These are phyloP conservation scores for Plecotus auritus DNA, from an alignment of 2,113 vertebrate genomes.

Conservation along the genomic window DNA sequence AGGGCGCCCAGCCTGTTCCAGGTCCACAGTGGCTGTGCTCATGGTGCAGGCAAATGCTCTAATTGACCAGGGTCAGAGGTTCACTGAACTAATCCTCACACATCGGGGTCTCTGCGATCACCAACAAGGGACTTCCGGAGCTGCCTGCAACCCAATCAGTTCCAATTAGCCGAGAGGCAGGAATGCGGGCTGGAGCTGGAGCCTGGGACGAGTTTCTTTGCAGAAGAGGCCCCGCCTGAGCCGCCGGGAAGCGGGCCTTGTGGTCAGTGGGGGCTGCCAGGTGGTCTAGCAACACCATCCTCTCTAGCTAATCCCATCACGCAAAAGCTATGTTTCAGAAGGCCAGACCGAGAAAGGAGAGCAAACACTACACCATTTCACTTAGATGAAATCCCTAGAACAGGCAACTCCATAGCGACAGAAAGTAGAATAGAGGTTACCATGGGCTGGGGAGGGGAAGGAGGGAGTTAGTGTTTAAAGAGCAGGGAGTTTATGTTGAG, in stretches of 20 bases:
- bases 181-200: constrained; percentile 70
- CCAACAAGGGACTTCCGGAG: constrained; percentile 70
- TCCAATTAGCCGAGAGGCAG: constrained; percentile 77
- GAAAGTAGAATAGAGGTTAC: neutral
- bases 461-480: neutral
- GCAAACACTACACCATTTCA: neutral
- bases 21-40: constrained; percentile 45
- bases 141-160: constrained; percentile 75
- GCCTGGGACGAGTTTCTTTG: constrained; percentile 42
- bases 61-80: constrained; percentile 62
- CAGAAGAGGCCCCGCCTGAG: neutral
- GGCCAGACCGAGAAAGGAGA: neutral
- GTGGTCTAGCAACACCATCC: neutral
- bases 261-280: neutral
- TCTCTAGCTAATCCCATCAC: neutral
- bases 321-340: neutral
- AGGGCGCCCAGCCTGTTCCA: constrained; percentile 49
- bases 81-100: constrained; percentile 53
- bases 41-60: constrained; percentile 66
- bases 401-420: neutral
- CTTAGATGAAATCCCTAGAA: neutral
- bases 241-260: accelerated
- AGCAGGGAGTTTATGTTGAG: neutral
- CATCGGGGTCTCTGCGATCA: constrained; percentile 51
- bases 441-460: too few species aligned